A percentile compares a stretch with the other conserved stretches of the same genome.
phyloP scores from a whole-genome alignment of 1,140 invertebrate species.

The Musca domestica region DNA sequence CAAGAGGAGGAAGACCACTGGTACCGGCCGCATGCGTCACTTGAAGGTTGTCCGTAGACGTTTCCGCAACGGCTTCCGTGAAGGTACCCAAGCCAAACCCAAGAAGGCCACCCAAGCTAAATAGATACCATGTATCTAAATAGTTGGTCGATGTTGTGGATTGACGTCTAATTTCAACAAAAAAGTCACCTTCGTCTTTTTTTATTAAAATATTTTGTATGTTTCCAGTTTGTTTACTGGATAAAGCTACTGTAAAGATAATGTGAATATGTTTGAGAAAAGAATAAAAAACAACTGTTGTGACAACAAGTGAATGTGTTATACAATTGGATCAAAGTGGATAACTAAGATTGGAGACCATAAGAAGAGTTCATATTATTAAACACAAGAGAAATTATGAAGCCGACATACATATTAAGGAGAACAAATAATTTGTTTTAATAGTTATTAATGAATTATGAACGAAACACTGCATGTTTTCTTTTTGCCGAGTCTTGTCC shows the following conservation, averaged over 20 bases:
- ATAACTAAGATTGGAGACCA: too few species aligned
- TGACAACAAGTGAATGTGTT: constrained; percentile 2
- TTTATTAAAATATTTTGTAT: constrained; percentile 8
- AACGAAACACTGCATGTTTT: too few species aligned
- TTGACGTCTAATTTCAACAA: neutral
- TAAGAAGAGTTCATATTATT: too few species aligned
- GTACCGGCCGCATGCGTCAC: constrained; percentile 94
- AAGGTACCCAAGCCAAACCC: constrained; percentile 63
- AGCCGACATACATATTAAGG: too few species aligned
- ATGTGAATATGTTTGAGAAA: constrained; percentile 3
- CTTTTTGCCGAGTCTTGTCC: too few species aligned
- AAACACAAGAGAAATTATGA: too few species aligned
- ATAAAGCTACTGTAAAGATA: too few species aligned
- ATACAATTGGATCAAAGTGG: neutral
- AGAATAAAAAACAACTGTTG: neutral
- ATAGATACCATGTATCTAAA: constrained; percentile 23
- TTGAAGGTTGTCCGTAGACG: constrained; percentile 88
- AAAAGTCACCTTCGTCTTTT: constrained; percentile 3
- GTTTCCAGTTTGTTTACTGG: neutral
- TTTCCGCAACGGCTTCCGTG: constrained; percentile 78
- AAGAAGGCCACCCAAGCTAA: constrained; percentile 40
- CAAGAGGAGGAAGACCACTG: constrained; percentile 97
- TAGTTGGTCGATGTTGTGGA: neutral
- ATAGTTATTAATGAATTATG: too few species aligned
- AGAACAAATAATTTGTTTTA: too few species aligned